Conservation (phyloP, 2,888 invertebrate genomes). For the Tipula helvola region DNA sequence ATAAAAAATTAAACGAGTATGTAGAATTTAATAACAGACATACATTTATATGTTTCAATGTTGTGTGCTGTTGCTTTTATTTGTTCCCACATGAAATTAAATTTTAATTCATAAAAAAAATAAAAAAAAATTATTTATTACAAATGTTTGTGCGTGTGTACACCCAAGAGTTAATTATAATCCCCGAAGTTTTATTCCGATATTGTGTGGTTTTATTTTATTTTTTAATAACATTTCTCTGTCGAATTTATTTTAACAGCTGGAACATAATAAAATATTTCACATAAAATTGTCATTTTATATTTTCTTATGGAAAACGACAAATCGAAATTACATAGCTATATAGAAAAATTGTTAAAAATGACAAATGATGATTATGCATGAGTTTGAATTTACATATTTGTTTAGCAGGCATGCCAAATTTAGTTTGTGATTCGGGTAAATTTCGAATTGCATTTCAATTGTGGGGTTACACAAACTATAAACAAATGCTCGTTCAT, state of each 20-base stretch:
- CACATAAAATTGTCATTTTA: not conserved
- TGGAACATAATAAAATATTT: not conserved
- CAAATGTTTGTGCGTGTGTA: not conserved
- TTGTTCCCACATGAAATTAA: not conserved
- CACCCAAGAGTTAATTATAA: slow-evolving; percentile 4
- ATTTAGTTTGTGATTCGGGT: not conserved
- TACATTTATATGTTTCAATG: not conserved
- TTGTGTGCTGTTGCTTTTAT: not conserved
- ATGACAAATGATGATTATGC: not conserved
- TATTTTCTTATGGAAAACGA: not conserved
- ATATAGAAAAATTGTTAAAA: not conserved
- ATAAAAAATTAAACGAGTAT: not conserved
- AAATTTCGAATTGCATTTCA: too few species aligned
- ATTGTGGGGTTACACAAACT: too few species aligned
- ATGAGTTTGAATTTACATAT: not conserved
- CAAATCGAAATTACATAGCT: not conserved
- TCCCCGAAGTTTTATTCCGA: not conserved
- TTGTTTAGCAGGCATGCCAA: not conserved
- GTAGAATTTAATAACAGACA: not conserved
- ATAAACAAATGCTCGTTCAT: too few species aligned
- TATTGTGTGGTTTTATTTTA: not conserved
- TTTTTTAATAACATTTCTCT: not conserved
- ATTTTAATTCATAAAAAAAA: not conserved
- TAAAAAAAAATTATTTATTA: not conserved
- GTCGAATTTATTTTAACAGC: not conserved